Percentiles rank a stretch among this genome's conserved stretches.
These are phyloP conservation scores for Macrophya alboannulata DNA, from an alignment of 2,888 invertebrate species.

Conservation along the genomic window DNA sequence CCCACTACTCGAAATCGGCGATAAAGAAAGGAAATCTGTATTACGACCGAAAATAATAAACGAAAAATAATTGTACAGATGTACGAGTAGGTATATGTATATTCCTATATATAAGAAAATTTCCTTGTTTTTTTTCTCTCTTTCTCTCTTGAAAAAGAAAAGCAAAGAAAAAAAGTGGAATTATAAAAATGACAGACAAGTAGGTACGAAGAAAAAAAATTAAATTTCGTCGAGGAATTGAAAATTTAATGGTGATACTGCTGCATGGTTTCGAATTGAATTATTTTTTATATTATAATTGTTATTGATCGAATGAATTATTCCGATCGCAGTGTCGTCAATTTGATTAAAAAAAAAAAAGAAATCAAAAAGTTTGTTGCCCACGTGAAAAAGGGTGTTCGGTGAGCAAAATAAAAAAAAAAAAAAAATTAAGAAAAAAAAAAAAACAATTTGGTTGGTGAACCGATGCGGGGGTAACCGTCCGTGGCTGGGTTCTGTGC, in stretches of 20 bases:
- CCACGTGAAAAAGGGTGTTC: constrained; percentile 40
- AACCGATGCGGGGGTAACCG: constrained; percentile 66
- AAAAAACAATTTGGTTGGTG: constrained; percentile 54
- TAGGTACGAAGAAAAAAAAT: background rate
- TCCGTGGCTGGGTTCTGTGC: constrained; percentile 76
- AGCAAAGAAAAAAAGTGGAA: background rate
- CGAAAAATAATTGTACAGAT: background rate
- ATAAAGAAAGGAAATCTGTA: constrained; percentile 40
- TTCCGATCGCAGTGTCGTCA: background rate
- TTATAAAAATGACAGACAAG: no score
- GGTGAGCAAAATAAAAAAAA: background rate
- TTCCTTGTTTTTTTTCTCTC: no score
- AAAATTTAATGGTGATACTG: background rate
- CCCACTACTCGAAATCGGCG: background rate
- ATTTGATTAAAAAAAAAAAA: no score
- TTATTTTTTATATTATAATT: no score
- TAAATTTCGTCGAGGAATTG: background rate
- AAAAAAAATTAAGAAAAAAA: no score
- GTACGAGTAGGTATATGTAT: no score
- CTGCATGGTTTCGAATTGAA: no score
- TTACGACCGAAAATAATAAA: background rate
- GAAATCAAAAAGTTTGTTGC: no score
- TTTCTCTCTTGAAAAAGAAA: no score
- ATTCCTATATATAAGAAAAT: background rate
- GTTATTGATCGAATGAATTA: constrained; percentile 21